Evolutionary conservation across 2,888 invertebrate species (phyloP).

Genomic region (Macropis europaea): DNA sequence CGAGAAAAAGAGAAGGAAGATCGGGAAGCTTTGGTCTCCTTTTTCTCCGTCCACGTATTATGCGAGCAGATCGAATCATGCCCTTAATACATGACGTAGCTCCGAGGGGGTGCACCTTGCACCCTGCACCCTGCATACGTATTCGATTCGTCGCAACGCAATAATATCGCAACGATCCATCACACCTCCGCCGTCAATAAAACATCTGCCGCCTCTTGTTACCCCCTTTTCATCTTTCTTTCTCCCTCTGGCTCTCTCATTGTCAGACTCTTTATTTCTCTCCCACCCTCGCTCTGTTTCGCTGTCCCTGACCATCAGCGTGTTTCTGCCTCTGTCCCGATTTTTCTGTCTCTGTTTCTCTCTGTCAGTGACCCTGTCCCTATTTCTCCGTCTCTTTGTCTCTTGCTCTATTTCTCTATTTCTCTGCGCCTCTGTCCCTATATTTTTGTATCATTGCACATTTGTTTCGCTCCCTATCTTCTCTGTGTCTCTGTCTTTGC

Average conservation of each 20-base stretch:
- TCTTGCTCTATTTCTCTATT: too few relatives aligned
- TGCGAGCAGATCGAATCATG: conserved; percentile 60
- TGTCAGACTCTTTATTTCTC: conserved; percentile 4
- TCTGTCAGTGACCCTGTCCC: too few relatives aligned
- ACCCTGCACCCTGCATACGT: conserved; percentile 59
- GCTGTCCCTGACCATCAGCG: neutral
- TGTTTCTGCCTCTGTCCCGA: conserved; percentile 20
- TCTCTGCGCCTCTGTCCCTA: too few relatives aligned
- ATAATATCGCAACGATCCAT: conserved; percentile 67
- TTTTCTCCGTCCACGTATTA: conserved; percentile 48
- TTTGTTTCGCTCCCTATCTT: too few relatives aligned
- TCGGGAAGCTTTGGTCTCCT: conserved; percentile 18
- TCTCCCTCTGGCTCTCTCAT: conserved; percentile 13
- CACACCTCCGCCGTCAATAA: conserved; percentile 68
- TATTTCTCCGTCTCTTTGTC: conserved; percentile 1
- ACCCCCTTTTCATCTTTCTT: conserved; percentile 24
- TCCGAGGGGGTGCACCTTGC: conserved; percentile 49
- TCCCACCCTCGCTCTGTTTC: conserved; percentile 7
- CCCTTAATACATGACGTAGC: conserved; percentile 65
- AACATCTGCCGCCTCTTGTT: conserved; percentile 66
- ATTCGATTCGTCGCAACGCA: conserved; percentile 67
- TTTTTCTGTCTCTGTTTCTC: neutral
- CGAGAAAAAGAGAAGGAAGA: neutral
- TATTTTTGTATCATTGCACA: too few relatives aligned
- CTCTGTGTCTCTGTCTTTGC: too few relatives aligned